Conservation (phyloP, 37 sponge, comb jelly and placozoan genomes). For the Halichondria panicea region DNA sequence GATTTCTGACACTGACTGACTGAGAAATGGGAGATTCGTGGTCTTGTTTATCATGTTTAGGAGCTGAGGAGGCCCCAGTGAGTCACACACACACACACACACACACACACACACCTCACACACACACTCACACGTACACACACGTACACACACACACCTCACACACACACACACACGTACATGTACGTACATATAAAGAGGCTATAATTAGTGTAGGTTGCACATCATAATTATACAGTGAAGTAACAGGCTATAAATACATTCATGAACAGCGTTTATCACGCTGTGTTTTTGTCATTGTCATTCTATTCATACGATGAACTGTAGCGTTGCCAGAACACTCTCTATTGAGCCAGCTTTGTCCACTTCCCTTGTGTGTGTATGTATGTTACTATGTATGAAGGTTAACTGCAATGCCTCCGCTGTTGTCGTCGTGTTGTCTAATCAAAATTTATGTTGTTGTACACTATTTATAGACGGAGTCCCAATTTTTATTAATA, state of each 20-base stretch:
- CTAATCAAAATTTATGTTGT: too few species aligned
- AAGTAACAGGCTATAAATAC: not conserved
- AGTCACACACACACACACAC: constrained; percentile 32
- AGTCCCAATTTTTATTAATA: too few species aligned
- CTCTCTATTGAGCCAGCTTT: too few species aligned
- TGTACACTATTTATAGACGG: too few species aligned
- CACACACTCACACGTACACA: too few species aligned
- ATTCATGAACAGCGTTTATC: not conserved
- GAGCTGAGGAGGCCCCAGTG: constrained; percentile 83
- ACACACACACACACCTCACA: not conserved
- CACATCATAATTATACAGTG: not conserved
- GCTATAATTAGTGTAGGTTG: not conserved
- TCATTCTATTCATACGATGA: not conserved
- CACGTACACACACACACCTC: constrained; percentile 1
- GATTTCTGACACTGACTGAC: not conserved
- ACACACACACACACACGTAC: too few species aligned
- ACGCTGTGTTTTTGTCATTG: not conserved
- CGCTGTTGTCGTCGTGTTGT: too few species aligned
- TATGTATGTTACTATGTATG: too few species aligned
- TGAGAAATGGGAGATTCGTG: constrained; percentile 79
- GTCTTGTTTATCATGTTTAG: constrained; percentile 78
- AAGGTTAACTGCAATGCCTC: too few species aligned
- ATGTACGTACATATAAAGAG: not conserved
- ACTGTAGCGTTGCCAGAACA: too few species aligned
- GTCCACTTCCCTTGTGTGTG: too few species aligned